A percentile compares a stretch with the other conserved stretches of the same genome.
Conservation (phyloP, 2,797 vertebrate genomes). For the Amazona finschi region DNA sequence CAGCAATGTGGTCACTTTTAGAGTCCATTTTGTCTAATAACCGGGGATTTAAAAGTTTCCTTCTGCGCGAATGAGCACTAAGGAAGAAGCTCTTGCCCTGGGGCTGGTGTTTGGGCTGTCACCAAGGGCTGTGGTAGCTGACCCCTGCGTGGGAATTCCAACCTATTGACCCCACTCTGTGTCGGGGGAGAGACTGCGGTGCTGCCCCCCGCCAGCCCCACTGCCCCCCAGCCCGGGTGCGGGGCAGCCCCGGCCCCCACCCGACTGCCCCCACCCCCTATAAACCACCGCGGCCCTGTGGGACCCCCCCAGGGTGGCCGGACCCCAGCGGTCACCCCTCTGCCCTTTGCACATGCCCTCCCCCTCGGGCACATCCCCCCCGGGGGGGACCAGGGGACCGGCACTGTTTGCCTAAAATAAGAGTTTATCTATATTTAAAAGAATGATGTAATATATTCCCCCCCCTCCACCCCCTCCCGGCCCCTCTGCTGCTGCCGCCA, state of each 20-base stretch:
- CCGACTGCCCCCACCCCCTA: not conserved
- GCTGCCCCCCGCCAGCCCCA: not conserved
- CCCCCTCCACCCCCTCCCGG: not conserved
- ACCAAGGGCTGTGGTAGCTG: accelerated
- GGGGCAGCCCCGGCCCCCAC: not conserved
- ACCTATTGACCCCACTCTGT: not conserved
- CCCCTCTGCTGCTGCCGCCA: constrained; percentile 30
- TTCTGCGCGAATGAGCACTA: accelerated
- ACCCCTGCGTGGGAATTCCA: accelerated
- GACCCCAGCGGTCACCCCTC: not conserved
- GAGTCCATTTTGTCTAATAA: not conserved
- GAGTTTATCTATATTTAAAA: constrained; percentile 68
- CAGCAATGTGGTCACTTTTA: accelerated
- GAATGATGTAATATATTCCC: constrained; percentile 67
- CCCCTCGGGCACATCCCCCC: constrained; percentile 17
- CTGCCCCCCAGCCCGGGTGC: not conserved
- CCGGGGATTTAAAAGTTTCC: not conserved
- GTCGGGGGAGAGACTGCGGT: accelerated
- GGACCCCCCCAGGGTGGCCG: not conserved
- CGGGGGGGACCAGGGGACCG: constrained; percentile 11
- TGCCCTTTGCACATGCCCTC: constrained; percentile 75
- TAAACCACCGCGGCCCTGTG: not conserved
- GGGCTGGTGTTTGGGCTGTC: not conserved
- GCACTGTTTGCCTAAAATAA: constrained; percentile 60
- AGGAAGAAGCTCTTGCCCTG: not conserved